These are phyloP conservation scores for Apis dorsata DNA, from an alignment of 1,140 invertebrate species.

Conservation along the genomic window DNA sequence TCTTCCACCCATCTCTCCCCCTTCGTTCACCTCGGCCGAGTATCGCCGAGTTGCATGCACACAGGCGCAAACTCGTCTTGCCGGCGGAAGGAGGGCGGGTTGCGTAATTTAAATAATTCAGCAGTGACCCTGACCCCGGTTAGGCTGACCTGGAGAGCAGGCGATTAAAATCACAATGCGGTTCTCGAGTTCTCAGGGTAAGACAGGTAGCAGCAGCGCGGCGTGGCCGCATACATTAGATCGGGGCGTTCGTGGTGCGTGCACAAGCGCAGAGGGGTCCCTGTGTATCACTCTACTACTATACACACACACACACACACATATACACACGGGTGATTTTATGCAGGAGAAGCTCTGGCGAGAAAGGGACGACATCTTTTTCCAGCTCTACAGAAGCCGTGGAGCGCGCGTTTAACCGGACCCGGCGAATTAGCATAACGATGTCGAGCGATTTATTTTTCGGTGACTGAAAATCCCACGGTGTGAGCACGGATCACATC, in stretches of 20 bases:
- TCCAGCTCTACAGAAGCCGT: conserved; percentile 14
- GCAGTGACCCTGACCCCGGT: conserved; percentile 69
- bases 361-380: not conserved
- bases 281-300: not conserved
- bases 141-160: conserved; percentile 64
- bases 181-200: conserved; percentile 67
- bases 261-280: conserved; percentile 16
- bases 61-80: not conserved
- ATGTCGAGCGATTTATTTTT: conserved; percentile 47
- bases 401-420: conserved; percentile 52
- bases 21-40: too few species aligned
- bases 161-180: conserved; percentile 73
- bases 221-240: conserved; percentile 63
- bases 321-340: conserved; percentile 9
- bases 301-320: not conserved
- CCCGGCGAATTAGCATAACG: conserved; percentile 58
- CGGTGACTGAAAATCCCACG: conserved; percentile 52
- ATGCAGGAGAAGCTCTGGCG: conserved; percentile 14
- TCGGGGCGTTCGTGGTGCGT: conserved; percentile 46
- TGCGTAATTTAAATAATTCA: conserved; percentile 73
- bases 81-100: conserved; percentile 46
- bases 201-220: conserved; percentile 68
- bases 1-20: not conserved
- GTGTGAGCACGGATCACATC: conserved; percentile 40
- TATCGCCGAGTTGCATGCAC: not conserved